These are phyloP conservation scores for Apocrypta bakeri DNA, from an alignment of 1,140 invertebrate species.

Conservation along the genomic window DNA sequence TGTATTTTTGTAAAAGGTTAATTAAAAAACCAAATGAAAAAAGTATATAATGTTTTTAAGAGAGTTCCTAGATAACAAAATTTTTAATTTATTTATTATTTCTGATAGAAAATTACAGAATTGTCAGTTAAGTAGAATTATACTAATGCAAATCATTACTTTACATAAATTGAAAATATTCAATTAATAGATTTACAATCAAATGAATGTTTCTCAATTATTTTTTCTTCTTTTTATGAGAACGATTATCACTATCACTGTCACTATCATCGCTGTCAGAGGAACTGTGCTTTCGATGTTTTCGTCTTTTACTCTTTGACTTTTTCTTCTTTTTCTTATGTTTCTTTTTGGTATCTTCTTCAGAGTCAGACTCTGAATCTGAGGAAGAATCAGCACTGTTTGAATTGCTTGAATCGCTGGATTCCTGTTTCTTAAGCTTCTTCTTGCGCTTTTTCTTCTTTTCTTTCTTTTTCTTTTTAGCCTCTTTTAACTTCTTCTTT, in stretches of 20 bases:
- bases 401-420: constrained; percentile 60
- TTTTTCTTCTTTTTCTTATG: constrained; percentile 67
- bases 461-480: constrained; percentile 75
- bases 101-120: not conserved
- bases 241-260: constrained; percentile 11
- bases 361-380: constrained; percentile 55
- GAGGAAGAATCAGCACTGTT: constrained; percentile 55
- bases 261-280: constrained; percentile 57
- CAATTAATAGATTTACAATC: not conserved
- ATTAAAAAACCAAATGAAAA: not conserved
- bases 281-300: constrained; percentile 63
- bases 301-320: constrained; percentile 66
- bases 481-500: constrained; percentile 76
- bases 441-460: constrained; percentile 74
- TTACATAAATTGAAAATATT: constrained; percentile 8
- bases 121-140: not conserved
- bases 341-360: constrained; percentile 61
- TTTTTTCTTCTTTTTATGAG: constrained; percentile 41
- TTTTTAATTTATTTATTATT: not conserved
- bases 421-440: constrained; percentile 60
- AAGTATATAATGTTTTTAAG: not conserved
- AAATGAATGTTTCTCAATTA: constrained; percentile 7
- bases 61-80: not conserved
- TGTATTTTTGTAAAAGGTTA: constrained; percentile 8
- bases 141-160: not conserved